phyloP scores from a whole-genome alignment of 2,797 vertebrate species.

The Microcaecilia unicolor region DNA sequence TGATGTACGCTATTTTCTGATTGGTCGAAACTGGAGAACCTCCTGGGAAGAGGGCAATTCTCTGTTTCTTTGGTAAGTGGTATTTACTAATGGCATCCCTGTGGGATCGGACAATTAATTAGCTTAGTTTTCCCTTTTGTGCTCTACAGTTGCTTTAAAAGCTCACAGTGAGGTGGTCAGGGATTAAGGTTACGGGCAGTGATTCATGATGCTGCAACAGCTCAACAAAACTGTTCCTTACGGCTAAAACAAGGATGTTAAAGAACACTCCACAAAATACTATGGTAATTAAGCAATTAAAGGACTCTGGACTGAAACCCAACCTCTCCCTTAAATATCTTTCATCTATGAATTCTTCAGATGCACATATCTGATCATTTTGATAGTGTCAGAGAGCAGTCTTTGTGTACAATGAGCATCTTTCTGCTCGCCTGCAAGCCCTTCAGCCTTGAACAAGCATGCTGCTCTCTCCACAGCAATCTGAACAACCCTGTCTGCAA shows the following conservation, averaged over 20 bases:
- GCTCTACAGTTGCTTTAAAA: constrained; percentile 6
- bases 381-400: neutral
- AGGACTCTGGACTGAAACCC: too few relatives aligned
- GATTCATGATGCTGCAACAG: too few relatives aligned
- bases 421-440: rapidly evolving
- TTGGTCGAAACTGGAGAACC: constrained; percentile 53
- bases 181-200: too few relatives aligned
- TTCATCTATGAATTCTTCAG: too few relatives aligned
- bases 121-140: constrained; percentile 13
- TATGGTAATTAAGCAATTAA: too few relatives aligned
- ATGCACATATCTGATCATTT: too few relatives aligned
- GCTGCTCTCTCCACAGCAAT: neutral
- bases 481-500: constrained; percentile 3
- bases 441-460: neutral
- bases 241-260: neutral
- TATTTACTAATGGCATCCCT: constrained; percentile 41
- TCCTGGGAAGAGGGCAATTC: constrained; percentile 30
- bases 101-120: constrained; percentile 37
- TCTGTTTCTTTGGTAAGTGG: constrained; percentile 23
- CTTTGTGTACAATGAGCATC: neutral
- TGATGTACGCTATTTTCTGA: constrained; percentile 34
- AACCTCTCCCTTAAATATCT: too few relatives aligned
- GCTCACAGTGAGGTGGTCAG: neutral
- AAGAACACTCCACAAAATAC: neutral
- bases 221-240: neutral